Evolutionary conservation across 2,113 vertebrate species (phyloP).

Genomic region (Elachura formosa): DNA sequence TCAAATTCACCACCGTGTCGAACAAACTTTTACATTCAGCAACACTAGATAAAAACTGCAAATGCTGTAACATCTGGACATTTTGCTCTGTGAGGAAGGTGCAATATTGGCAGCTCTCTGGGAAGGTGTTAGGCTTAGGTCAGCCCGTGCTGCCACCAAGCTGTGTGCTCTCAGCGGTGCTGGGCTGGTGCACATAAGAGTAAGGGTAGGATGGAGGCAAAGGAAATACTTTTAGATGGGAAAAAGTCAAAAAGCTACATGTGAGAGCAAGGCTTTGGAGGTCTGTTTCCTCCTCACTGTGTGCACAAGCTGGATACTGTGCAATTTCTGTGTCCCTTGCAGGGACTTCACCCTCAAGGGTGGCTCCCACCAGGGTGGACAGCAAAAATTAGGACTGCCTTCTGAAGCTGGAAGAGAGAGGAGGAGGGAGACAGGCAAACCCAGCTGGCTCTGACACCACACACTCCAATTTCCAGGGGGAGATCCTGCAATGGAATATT

Average conservation of each 20-base stretch:
- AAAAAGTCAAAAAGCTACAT: neutral
- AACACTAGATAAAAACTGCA: neutral
- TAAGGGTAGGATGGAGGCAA: neutral
- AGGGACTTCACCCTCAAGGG: neutral
- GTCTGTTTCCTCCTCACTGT: neutral
- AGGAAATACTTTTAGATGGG: neutral
- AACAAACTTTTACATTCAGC: neutral
- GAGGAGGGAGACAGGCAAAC: neutral
- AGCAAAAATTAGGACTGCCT: neutral
- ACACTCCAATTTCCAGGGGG: neutral
- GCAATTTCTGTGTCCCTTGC: neutral
- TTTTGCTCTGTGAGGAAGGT: neutral
- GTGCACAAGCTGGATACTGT: neutral
- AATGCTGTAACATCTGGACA: neutral
- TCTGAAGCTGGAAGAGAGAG: neutral
- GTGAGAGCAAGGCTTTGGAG: neutral
- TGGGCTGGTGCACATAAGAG: neutral
- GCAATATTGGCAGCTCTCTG: neutral
- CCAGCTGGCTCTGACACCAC: neutral
- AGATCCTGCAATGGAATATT: neutral
- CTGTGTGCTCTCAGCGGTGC: fast-evolving
- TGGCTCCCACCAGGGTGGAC: neutral
- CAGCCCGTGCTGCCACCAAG: fast-evolving
- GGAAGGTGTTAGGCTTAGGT: neutral
- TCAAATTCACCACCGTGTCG: neutral